Percentiles rank a stretch among this genome's conserved stretches.
phyloP scores from a whole-genome alignment of 2,797 vertebrate genomes.

The Pipistrellus nathusii region DNA sequence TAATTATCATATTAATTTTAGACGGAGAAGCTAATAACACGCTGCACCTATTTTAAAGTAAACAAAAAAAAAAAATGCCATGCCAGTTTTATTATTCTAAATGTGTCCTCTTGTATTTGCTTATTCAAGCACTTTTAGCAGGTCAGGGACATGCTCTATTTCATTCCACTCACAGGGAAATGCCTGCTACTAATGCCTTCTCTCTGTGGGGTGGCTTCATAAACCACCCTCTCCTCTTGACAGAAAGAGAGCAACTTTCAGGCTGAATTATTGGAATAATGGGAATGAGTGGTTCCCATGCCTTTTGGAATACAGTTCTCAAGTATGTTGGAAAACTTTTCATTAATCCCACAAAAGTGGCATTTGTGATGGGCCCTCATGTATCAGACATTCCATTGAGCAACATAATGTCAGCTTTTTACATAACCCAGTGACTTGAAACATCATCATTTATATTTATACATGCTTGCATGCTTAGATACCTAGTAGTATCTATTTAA shows the following conservation, averaged over 20 bases:
- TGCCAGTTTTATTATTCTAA: slow-evolving; percentile 1
- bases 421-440: background rate
- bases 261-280: background rate
- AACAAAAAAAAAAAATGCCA: background rate
- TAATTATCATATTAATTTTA: slow-evolving; percentile 25
- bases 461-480: background rate
- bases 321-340: background rate
- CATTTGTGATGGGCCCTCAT: background rate
- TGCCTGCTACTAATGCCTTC: background rate
- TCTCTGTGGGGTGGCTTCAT: background rate
- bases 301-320: background rate
- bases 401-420: background rate
- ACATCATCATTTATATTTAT: background rate
- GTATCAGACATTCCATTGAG: background rate
- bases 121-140: background rate
- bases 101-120: background rate
- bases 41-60: background rate
- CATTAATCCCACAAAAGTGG: background rate
- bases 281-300: background rate
- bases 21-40: background rate
- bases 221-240: background rate
- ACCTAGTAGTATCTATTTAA: background rate
- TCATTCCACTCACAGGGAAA: background rate
- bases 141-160: background rate
- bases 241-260: background rate